These are phyloP conservation scores for Etheostoma spectabile DNA, from an alignment of 2,113 vertebrate genomes.

Conservation along the genomic window DNA sequence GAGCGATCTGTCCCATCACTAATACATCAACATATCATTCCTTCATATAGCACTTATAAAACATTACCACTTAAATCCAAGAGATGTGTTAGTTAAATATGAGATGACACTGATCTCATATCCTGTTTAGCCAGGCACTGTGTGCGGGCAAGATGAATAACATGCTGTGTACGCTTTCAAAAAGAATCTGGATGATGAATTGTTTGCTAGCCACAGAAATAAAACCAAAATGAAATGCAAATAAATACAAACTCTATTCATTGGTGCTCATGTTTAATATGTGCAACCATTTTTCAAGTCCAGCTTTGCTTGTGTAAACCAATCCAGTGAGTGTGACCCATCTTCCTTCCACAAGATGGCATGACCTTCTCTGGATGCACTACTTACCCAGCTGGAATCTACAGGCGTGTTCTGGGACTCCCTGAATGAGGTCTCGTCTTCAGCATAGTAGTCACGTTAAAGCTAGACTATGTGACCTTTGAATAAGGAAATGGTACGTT, in stretches of 20 bases:
- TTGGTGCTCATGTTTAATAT: neutral
- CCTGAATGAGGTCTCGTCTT: neutral
- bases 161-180: too few species aligned
- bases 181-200: neutral
- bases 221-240: neutral
- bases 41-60: conserved; percentile 27
- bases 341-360: conserved; percentile 61
- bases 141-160: neutral
- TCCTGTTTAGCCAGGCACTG: conserved; percentile 12
- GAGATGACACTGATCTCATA: conserved; percentile 18
- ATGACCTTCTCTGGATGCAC: conserved; percentile 15
- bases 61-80: conserved; percentile 12
- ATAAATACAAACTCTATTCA: neutral
- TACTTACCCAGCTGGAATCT: neutral
- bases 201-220: conserved; percentile 4
- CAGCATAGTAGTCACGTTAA: neutral
- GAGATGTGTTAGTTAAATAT: neutral
- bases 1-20: conserved; percentile 38
- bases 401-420: neutral
- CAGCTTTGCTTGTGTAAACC: neutral
- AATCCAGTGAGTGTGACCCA: conserved; percentile 5
- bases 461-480: neutral
- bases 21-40: neutral
- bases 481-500: too few species aligned
- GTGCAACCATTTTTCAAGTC: conserved; percentile 4